These are phyloP conservation scores for Canis aureus DNA, from an alignment of 2,113 vertebrate species.

Conservation along the genomic window DNA sequence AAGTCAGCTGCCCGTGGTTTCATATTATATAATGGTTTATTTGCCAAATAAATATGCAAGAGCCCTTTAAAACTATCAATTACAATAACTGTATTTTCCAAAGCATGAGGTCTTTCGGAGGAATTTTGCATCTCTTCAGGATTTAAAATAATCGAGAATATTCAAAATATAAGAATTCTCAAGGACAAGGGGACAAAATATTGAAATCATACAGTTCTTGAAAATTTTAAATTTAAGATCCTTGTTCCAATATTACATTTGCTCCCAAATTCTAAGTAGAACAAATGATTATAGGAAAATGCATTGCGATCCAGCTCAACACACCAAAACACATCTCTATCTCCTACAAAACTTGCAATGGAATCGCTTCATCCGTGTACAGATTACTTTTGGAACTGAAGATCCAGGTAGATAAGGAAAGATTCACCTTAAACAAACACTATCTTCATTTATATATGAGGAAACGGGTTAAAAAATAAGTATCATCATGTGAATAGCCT, in stretches of 20 bases:
- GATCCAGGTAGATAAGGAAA: neutral
- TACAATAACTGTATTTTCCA: neutral
- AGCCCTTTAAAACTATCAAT: neutral
- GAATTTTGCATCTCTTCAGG: neutral
- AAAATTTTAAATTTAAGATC: neutral
- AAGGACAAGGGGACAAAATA: neutral
- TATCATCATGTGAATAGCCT: neutral
- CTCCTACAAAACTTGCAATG: neutral
- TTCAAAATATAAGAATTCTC: conserved; percentile 16
- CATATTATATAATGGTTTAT: neutral
- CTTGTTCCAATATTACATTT: conserved; percentile 1
- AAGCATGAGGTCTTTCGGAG: neutral
- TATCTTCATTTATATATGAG: neutral
- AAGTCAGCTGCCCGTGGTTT: neutral
- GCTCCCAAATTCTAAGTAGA: neutral
- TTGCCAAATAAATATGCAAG: neutral
- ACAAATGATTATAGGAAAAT: neutral
- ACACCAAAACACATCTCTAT: neutral
- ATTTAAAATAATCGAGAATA: conserved; percentile 32
- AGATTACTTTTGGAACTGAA: conserved; percentile 16
- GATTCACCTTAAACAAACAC: neutral
- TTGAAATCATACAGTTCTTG: conserved; percentile 19
- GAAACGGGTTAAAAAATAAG: neutral
- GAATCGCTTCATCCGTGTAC: neutral
- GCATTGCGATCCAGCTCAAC: neutral